Evolutionary conservation across 1,140 invertebrate species (phyloP).

Genomic region (Trinorchestia longiramus): DNA sequence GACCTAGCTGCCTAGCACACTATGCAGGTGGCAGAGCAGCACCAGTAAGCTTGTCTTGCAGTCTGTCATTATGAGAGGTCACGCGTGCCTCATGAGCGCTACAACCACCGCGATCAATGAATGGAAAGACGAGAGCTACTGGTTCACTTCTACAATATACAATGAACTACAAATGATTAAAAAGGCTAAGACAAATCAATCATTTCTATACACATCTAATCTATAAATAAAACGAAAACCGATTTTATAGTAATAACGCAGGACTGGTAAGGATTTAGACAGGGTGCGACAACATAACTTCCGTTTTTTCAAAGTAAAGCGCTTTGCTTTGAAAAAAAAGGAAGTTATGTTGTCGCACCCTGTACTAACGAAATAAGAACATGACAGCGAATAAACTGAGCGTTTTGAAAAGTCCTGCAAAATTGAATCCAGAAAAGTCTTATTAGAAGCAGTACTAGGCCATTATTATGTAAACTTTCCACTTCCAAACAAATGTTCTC

Average conservation of each 20-base stretch:
- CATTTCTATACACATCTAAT: not conserved
- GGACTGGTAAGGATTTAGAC: too few species aligned
- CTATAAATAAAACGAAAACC: not conserved
- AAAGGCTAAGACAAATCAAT: not conserved
- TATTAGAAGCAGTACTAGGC: not conserved
- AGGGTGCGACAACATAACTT: too few species aligned
- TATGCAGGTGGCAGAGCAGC: not conserved
- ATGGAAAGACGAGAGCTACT: not conserved
- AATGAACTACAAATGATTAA: not conserved
- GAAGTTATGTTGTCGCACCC: too few species aligned
- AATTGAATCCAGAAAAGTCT: not conserved
- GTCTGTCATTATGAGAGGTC: not conserved
- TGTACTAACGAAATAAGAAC: too few species aligned
- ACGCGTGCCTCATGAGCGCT: not conserved
- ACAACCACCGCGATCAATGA: not conserved
- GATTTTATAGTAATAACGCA: not conserved
- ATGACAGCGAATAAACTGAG: too few species aligned
- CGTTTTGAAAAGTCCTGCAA: too few species aligned
- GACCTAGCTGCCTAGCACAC: not conserved
- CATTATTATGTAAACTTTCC: not conserved
- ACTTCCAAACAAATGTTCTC: not conserved
- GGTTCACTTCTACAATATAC: not conserved
- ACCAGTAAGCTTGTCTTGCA: not conserved
- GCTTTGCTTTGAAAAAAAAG: too few species aligned
- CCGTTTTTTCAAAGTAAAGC: too few species aligned